Percentiles rank a stretch among this genome's conserved stretches.
phyloP scores from a whole-genome alignment of 2,888 invertebrate genomes.

The Agrenia bidenticulata region DNA sequence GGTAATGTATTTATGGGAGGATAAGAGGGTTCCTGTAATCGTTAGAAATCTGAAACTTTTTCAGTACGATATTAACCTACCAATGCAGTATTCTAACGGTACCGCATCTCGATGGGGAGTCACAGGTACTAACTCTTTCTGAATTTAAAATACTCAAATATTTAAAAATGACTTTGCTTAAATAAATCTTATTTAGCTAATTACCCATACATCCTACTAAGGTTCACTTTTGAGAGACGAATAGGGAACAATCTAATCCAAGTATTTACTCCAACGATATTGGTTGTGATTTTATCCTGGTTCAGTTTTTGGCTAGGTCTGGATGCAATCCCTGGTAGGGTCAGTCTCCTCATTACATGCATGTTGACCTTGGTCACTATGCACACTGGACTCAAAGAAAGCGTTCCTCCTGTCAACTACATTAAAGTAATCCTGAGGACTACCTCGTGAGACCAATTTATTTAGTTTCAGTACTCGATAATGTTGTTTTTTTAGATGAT shows the following conservation, averaged over 20 bases:
- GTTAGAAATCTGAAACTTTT: slow-evolving; percentile 20
- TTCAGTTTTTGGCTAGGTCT: slow-evolving; percentile 83
- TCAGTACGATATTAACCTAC: slow-evolving; percentile 33
- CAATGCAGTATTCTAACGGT: slow-evolving; percentile 18
- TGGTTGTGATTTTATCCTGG: slow-evolving; percentile 82
- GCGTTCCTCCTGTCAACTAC: slow-evolving; percentile 83
- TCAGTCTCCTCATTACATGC: slow-evolving; percentile 77
- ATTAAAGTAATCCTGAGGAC: slow-evolving; percentile 68
- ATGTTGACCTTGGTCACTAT: slow-evolving; percentile 81
- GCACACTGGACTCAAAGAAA: slow-evolving; percentile 78
- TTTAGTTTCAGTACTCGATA: too few species aligned
- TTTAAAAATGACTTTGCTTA: too few species aligned
- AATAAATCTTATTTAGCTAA: slow-evolving; percentile 27
- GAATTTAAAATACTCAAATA: neutral
- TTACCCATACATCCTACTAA: slow-evolving; percentile 71
- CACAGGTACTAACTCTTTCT: slow-evolving; percentile 16
- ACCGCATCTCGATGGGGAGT: slow-evolving; percentile 30
- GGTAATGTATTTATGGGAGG: slow-evolving; percentile 25
- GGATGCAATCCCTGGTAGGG: slow-evolving; percentile 80
- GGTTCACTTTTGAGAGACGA: slow-evolving; percentile 78
- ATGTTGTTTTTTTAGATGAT: too few species aligned
- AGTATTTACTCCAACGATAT: slow-evolving; percentile 78
- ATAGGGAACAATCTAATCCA: slow-evolving; percentile 82
- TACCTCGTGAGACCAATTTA: too few species aligned
- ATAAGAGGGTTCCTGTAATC: neutral